phyloP scores from a whole-genome alignment of 1,140 invertebrate species.

The Coboldia fuscipes region DNA sequence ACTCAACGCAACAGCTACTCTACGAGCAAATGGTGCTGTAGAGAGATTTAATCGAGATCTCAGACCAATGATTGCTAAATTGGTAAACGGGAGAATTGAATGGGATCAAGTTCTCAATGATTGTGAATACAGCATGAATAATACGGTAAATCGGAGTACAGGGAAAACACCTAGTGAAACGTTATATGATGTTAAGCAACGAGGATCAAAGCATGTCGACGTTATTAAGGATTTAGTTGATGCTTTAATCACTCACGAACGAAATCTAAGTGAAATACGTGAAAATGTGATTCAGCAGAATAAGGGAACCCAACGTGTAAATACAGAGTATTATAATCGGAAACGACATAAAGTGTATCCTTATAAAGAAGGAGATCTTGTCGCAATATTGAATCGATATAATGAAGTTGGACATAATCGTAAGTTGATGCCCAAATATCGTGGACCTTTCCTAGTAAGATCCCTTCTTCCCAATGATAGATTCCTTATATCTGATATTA shows the following conservation, averaged over 20 bases:
- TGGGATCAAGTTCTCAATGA: slow-evolving; percentile 8
- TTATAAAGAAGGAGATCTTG: slow-evolving; percentile 8
- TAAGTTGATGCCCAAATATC: slow-evolving; percentile 10
- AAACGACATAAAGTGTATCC: slow-evolving; percentile 5
- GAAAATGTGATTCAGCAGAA: slow-evolving; percentile 2
- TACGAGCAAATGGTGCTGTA: slow-evolving; percentile 8
- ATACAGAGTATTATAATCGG: slow-evolving; percentile 3
- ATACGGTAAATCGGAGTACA: slow-evolving; percentile 7
- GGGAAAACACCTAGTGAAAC: slow-evolving; percentile 6
- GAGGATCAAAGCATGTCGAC: slow-evolving; percentile 2
- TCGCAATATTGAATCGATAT: slow-evolving; percentile 8
- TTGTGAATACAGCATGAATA: slow-evolving; percentile 10
- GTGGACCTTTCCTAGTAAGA: slow-evolving; percentile 8
- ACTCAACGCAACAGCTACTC: slow-evolving; percentile 6
- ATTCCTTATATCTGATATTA: slow-evolving; percentile 8
- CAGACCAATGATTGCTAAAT: slow-evolving; percentile 7
- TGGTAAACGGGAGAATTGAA: slow-evolving; percentile 2
- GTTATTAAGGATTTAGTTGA: slow-evolving; percentile 2
- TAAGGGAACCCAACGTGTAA: slow-evolving; percentile 3
- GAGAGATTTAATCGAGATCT: slow-evolving; percentile 9
- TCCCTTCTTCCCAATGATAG: slow-evolving; percentile 9
- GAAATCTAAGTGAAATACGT: background rate
- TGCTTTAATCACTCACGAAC: too few relatives aligned
- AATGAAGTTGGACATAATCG: slow-evolving; percentile 6
- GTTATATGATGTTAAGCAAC: slow-evolving; percentile 5